Evolutionary conservation across 53 echinoderm and acorn worm species (phyloP).

Genomic region (Actinopyga echinites): DNA sequence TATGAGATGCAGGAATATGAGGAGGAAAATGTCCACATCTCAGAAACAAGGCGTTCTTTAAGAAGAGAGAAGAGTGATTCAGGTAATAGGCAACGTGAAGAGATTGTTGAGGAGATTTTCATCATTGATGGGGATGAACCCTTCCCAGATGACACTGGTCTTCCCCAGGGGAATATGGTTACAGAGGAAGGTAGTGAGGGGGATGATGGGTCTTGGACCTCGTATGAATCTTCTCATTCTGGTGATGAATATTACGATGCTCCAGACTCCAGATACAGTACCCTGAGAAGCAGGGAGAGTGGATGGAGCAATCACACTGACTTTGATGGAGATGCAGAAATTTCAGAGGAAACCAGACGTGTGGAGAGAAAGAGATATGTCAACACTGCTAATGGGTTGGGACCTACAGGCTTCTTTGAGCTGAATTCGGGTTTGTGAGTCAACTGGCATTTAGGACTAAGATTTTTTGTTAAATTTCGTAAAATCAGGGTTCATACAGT

Average conservation of each 20-base stretch:
- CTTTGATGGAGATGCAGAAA: background rate
- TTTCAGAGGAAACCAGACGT: background rate
- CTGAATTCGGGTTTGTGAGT: slow-evolving; percentile 14
- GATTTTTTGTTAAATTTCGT: too few species aligned
- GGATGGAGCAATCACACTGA: background rate
- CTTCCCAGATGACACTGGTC: background rate
- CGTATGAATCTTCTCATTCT: background rate
- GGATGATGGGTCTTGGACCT: background rate
- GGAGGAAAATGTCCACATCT: slow-evolving; percentile 15
- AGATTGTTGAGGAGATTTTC: slow-evolving; percentile 2
- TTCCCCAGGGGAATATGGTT: background rate
- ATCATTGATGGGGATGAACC: slow-evolving; percentile 11
- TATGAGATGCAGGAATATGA: slow-evolving; percentile 7
- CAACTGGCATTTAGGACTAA: too few species aligned
- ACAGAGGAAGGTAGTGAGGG: background rate
- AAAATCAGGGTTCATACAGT: too few species aligned
- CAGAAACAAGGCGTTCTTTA: background rate
- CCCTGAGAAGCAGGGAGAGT: slow-evolving; percentile 12
- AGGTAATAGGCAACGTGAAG: background rate
- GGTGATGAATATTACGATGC: background rate
- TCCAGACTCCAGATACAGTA: slow-evolving; percentile 14
- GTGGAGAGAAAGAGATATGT: background rate
- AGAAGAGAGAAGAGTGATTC: background rate
- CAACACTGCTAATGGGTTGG: background rate
- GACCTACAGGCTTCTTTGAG: background rate